These are phyloP conservation scores for Lycia hirtaria DNA, from an alignment of 2,888 invertebrate genomes.

Conservation along the genomic window DNA sequence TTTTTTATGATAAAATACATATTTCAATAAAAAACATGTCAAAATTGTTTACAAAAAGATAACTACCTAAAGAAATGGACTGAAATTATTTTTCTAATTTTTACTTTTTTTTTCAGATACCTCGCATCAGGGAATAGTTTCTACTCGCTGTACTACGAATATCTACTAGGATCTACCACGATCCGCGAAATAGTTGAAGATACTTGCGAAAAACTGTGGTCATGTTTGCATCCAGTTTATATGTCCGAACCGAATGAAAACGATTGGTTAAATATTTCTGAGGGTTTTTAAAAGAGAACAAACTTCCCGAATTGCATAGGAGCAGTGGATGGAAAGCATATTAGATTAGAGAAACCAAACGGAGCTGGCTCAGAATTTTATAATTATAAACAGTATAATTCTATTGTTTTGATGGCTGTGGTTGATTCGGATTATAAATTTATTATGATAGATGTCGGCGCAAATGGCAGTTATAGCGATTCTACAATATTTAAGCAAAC, in stretches of 20 bases:
- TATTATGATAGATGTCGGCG: slow-evolving; percentile 39
- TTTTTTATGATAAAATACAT: no score
- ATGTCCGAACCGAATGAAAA: not conserved
- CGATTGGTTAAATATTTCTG: not conserved
- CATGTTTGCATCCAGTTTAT: not conserved
- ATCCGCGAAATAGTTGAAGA: no score
- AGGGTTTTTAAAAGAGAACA: slow-evolving; percentile 3
- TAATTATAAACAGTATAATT: slow-evolving; percentile 47
- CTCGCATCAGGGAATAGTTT: no score
- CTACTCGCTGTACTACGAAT: no score
- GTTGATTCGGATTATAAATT: slow-evolving; percentile 39
- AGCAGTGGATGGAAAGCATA: not conserved
- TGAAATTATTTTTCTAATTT: no score
- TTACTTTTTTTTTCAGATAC: no score
- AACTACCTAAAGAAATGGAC: no score
- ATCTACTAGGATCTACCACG: no score
- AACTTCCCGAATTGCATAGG: slow-evolving; percentile 10
- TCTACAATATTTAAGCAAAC: slow-evolving; percentile 38
- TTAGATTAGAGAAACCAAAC: slow-evolving; percentile 38
- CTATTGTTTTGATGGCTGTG: slow-evolving; percentile 37
- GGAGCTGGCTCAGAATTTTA: slow-evolving; percentile 37
- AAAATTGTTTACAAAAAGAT: no score
- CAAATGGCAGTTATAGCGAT: slow-evolving; percentile 40
- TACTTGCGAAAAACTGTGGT: no score
- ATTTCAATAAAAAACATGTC: no score